phyloP scores from a whole-genome alignment of 1,140 invertebrate species.

The Chrysomallon squamiferum region DNA sequence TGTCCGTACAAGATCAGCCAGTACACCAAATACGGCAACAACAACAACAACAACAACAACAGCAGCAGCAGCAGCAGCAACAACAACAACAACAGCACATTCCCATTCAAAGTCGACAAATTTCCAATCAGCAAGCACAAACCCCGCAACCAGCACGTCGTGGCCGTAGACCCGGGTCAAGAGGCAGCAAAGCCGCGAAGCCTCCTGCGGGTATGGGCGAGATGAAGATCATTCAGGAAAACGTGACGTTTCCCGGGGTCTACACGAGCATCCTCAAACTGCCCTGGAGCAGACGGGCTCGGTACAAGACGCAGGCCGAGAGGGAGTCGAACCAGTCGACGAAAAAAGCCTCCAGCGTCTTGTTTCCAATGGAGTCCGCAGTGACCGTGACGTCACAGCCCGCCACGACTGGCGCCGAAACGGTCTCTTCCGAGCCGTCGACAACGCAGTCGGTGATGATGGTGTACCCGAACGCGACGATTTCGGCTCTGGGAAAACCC shows the following conservation, averaged over 20 bases:
- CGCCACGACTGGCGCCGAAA: slow-evolving; percentile 5
- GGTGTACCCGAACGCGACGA: slow-evolving; percentile 40
- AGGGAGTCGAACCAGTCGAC: slow-evolving; percentile 10
- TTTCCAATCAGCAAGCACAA: not conserved
- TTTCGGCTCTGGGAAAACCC: slow-evolving; percentile 33
- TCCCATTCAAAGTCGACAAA: no score
- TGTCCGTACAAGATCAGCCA: no score
- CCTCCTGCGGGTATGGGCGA: slow-evolving; percentile 17
- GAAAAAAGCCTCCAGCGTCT: slow-evolving; percentile 3
- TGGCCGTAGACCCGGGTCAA: not conserved
- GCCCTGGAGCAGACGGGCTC: slow-evolving; percentile 47
- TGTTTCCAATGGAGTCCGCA: not conserved
- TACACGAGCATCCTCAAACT: slow-evolving; percentile 58
- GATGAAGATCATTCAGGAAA: slow-evolving; percentile 55
- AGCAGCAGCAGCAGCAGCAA: not conserved
- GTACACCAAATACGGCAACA: no score
- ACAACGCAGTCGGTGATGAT: slow-evolving; percentile 42
- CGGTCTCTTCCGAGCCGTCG: slow-evolving; percentile 6
- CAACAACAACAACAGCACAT: no score
- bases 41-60: not conserved
- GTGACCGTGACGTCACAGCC: slow-evolving; percentile 1
- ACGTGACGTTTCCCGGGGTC: slow-evolving; percentile 47
- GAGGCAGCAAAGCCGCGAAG: not conserved
- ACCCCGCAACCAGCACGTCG: not conserved
- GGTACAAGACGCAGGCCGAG: slow-evolving; percentile 30